Conservation (phyloP, 1,140 invertebrate species). For the Ridgeia piscesae region DNA sequence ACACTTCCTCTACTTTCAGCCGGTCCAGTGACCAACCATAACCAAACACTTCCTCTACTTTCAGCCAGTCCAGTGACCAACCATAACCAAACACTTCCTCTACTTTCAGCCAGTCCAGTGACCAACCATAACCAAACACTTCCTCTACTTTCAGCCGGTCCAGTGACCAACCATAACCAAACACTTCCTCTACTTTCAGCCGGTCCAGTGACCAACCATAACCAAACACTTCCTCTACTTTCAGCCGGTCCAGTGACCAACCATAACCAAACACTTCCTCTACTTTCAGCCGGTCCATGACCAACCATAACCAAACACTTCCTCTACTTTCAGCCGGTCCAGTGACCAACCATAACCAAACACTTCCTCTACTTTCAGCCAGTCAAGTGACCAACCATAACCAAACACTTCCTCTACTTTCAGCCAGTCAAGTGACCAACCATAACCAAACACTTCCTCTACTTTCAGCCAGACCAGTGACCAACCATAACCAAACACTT, state of each 20-base stretch:
- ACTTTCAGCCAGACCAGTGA: not conserved
- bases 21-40: not conserved
- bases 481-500: too few relatives aligned
- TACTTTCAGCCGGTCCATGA: not conserved
- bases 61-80: not conserved
- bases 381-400: too few relatives aligned
- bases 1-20: not conserved
- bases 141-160: not conserved
- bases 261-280: too few relatives aligned
- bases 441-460: too few relatives aligned
- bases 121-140: too few relatives aligned
- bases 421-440: not conserved
- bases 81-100: too few relatives aligned
- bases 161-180: too few relatives aligned
- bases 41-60: too few relatives aligned
- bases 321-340: not conserved
- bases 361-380: not conserved
- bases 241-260: not conserved
- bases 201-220: not conserved
- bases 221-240: too few relatives aligned
- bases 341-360: too few relatives aligned
- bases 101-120: not conserved
- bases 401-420: not conserved
- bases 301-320: too few relatives aligned
- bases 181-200: not conserved